These are phyloP conservation scores for Bombyx mori DNA, from an alignment of 1,140 invertebrate genomes.

Conservation along the genomic window ASM3026992v2 NC_085110.1:10880001-10880500, in stretches of 20 bases:
- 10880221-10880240: slow-evolving; percentile 47
- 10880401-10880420: too few species aligned
- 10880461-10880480: too few species aligned
- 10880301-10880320: too few species aligned
- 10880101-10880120: slow-evolving; percentile 36
- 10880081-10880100: slow-evolving; percentile 37
- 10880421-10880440: too few species aligned
- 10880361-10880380: too few species aligned
- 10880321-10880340: too few species aligned
- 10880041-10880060: too few species aligned
- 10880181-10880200: slow-evolving; percentile 39
- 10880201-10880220: slow-evolving; percentile 63
- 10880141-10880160: slow-evolving; percentile 50
- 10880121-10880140: slow-evolving; percentile 37
- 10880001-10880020: too few species aligned
- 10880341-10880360: not conserved
- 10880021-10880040: too few species aligned
- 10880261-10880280: slow-evolving; percentile 2
- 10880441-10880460: too few species aligned
- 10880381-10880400: too few species aligned
- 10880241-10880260: slow-evolving; percentile 15
- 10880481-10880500: too few species aligned
- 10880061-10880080: slow-evolving; percentile 15
- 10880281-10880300: not conserved
- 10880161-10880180: slow-evolving; percentile 32